Percentiles rank a stretch among this genome's conserved stretches.
These are phyloP conservation scores for Heliangelus exortis DNA, from an alignment of 2,797 vertebrate species.

Conservation along the genomic window DNA sequence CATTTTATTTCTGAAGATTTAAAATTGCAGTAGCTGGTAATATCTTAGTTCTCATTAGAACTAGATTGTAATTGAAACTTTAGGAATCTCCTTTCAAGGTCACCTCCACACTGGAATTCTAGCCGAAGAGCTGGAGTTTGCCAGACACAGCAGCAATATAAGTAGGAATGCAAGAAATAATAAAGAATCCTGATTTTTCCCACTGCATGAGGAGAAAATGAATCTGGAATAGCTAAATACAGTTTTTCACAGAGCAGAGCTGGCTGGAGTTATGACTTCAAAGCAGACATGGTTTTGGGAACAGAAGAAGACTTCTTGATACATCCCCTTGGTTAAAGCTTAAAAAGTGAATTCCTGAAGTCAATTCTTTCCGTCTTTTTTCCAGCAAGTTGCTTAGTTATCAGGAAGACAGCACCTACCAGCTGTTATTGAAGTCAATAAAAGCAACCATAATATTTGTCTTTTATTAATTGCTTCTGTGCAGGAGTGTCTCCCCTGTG, in stretches of 20 bases:
- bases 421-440: background rate
- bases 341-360: background rate
- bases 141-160: rapidly evolving
- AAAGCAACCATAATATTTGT: background rate
- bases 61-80: background rate
- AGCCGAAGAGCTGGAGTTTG: background rate
- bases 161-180: background rate
- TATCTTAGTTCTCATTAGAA: background rate
- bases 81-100: background rate
- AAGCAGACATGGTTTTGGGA: background rate
- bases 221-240: background rate
- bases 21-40: background rate
- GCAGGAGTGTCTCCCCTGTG: background rate
- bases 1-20: background rate
- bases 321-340: background rate
- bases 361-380: background rate
- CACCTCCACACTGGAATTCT: rapidly evolving
- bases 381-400: background rate
- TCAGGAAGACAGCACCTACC: background rate
- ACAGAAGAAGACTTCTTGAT: background rate
- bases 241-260: background rate
- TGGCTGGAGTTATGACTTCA: background rate
- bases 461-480: slow-evolving; percentile 6
- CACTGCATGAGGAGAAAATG: background rate
- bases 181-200: background rate